Conservation (phyloP, 2,113 vertebrate genomes). For the Neotoma lepida region DNA sequence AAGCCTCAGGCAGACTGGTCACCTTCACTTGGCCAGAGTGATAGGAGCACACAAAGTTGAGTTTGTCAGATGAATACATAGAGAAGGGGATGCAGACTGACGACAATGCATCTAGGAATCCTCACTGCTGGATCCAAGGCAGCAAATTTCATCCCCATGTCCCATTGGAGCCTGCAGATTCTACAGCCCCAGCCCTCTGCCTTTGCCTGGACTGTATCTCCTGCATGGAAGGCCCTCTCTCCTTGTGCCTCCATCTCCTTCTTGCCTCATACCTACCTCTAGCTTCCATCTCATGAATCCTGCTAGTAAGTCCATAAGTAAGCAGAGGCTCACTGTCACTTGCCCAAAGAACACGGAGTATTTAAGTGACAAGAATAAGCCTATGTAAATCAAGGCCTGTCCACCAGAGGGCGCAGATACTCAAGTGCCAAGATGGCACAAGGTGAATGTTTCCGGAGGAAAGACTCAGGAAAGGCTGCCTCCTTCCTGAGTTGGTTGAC, state of each 20-base stretch:
- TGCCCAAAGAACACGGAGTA: not conserved
- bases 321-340: not conserved
- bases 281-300: not conserved
- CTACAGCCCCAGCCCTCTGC: no score
- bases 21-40: not conserved
- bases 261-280: not conserved
- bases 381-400: not conserved
- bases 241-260: not conserved
- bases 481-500: conserved; percentile 29
- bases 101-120: not conserved
- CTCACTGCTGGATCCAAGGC: not conserved
- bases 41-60: not conserved
- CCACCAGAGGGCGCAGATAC: conserved; percentile 44
- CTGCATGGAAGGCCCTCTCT: not conserved
- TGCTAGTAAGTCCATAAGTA: not conserved
- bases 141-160: not conserved
- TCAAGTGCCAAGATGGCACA: not conserved
- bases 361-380: not conserved
- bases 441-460: not conserved
- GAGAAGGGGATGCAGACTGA: not conserved
- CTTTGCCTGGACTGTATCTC: not conserved
- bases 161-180: no score
- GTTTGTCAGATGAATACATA: not conserved
- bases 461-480: not conserved
- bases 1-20: not conserved